Percentiles rank a stretch among this genome's conserved stretches.
These are phyloP conservation scores for Choloepus didactylus DNA, from an alignment of 2,797 vertebrate genomes.

Conservation along the genomic window DNA sequence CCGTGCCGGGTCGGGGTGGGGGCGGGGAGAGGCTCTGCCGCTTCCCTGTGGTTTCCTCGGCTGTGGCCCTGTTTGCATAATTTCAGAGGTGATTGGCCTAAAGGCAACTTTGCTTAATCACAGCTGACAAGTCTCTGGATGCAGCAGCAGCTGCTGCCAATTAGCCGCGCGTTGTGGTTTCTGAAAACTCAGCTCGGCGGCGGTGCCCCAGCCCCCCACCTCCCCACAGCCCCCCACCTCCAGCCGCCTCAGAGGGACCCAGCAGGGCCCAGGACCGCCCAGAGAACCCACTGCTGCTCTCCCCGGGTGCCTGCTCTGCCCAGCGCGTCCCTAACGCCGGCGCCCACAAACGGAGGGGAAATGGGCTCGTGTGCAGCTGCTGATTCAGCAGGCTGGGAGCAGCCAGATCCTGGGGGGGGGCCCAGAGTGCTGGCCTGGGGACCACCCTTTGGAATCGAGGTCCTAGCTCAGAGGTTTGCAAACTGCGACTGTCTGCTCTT, in stretches of 20 bases:
- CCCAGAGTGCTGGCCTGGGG: not conserved
- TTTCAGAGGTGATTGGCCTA: conserved; percentile 75
- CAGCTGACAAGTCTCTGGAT: conserved; percentile 74
- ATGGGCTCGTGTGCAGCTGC: fast-evolving
- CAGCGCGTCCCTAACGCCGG: not conserved
- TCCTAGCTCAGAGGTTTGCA: fast-evolving
- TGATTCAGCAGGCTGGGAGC: not conserved
- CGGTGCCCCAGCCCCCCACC: not conserved
- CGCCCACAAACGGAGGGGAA: not conserved
- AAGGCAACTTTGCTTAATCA: conserved; percentile 74
- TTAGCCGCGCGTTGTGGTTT: not conserved
- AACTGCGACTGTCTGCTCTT: not conserved
- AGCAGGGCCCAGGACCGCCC: not conserved
- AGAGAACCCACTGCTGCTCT: too few relatives aligned
- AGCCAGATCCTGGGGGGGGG: not conserved
- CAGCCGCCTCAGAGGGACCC: not conserved
- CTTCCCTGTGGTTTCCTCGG: not conserved
- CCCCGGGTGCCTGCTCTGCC: not conserved
- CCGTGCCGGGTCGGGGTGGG: not conserved
- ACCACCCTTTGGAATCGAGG: not conserved
- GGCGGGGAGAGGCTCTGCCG: not conserved
- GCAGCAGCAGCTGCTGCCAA: conserved; percentile 55
- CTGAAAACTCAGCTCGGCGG: not conserved
- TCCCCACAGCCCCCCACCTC: not conserved
- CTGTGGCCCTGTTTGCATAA: conserved; percentile 62